Percentiles rank a stretch among this genome's conserved stretches.
Evolutionary conservation across 2,888 invertebrate genomes (phyloP).

Genomic region (Plebejus anna): DNA sequence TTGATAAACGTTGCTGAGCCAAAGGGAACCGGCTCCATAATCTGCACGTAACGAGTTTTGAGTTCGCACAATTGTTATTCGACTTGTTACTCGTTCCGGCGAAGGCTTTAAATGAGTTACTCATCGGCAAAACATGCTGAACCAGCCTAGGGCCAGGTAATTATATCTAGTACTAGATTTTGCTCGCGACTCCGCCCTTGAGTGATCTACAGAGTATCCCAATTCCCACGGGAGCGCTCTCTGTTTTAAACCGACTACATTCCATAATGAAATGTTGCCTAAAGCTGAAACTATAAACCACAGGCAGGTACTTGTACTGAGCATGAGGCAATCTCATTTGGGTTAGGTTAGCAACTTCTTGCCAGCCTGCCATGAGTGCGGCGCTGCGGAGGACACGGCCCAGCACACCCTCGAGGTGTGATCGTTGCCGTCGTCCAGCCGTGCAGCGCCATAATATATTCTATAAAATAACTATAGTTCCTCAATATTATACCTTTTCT

Average conservation of each 20-base stretch:
- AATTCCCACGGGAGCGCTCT: too few species aligned
- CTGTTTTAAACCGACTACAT: too few species aligned
- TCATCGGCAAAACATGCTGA: background rate
- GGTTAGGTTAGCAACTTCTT: too few species aligned
- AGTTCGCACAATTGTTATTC: conserved; percentile 27
- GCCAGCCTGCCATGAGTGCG: too few species aligned
- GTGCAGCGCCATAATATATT: too few species aligned
- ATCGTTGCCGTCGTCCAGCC: too few species aligned
- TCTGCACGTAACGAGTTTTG: conserved; percentile 16
- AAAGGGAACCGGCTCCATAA: conserved; percentile 16
- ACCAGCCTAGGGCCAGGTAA: background rate
- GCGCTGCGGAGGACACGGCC: too few species aligned
- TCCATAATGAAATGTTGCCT: too few species aligned
- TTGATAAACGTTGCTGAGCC: conserved; percentile 11
- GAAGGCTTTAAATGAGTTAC: background rate
- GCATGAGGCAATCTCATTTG: too few species aligned
- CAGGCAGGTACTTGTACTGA: too few species aligned
- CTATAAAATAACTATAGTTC: background rate
- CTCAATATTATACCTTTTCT: background rate
- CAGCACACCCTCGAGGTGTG: too few species aligned
- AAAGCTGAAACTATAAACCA: too few species aligned
- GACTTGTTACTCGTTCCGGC: background rate
- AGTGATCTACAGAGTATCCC: background rate
- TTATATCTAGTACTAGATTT: background rate
- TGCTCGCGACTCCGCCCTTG: background rate